Evolutionary conservation across 2,797 vertebrate genomes (phyloP), one percentile per base, ranked within the genome.

Genomic region (Danio tinwini): DNA sequence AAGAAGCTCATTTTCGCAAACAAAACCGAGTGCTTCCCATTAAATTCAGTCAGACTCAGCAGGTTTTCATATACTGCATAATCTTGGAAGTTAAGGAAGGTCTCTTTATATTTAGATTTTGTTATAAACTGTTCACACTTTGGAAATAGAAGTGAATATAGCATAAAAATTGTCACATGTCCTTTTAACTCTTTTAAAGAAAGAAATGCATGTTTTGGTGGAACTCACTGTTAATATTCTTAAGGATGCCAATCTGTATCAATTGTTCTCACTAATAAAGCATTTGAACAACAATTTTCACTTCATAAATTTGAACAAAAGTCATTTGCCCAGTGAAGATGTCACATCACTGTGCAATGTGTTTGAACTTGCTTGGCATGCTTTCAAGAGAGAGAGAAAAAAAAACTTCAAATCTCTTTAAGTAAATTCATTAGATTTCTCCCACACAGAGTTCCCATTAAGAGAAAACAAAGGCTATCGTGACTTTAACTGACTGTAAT

Each of bases 401-500:
- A 82, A 61, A 83, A 82, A 61, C 61, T 58, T 73, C 59, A 68
- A 78, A 75, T 59, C 70, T 61, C 58, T 75, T 74, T 71, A 86
- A 82, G 64, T 75, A 67, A 71, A 86, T 84, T 83, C 81, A 83
- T 83, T 75, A 49, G 75, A 79, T 73, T 74, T 78, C 76, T 76
- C 78, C 71, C 80, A 83, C 83, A 84, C 83, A 86, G 75, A 84
- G 78, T 78, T 81, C 68, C 75, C 75, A 84, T 81, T 85, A 85
- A 81, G 82, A 80, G 77, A 82, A 85, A 87, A 85, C 83, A 85
- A 85, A 85, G 67, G 73, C 76, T 74, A 67, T 61, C 5, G 10
- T 65, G 84, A 83, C 84, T 82, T 81, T 84, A 82, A 85, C 78
- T 84, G 86, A 78, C 81, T 87, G 80, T 85, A 84, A 84, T 87